Base-by-base conservation (phyloP, 2,797 vertebrate species). In the Oophaga sylvatica region DNA sequence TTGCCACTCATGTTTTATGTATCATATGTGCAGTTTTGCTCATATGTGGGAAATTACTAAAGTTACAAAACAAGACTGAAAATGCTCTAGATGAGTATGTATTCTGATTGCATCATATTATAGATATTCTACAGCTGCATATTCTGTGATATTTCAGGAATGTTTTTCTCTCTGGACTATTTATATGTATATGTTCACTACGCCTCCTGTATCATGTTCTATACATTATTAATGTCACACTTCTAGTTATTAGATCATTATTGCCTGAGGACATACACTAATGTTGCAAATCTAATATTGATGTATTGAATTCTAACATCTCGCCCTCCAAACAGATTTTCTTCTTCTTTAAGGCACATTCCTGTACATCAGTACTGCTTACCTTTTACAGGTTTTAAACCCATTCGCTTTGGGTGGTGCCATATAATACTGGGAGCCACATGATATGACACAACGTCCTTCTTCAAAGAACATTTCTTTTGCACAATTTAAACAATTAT, bases 311-410 rank as follows among this genome's bases (percentile, higher is more conserved):
- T 76, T 53, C 20, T 76, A n/a, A 53, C 45, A 53, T 22, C 20
- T n/a, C 73, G 15, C 45, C 45, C 73, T 53, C 22, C 3, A 76
- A 76, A 53, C 20, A 63, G 6, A 48, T 41, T 26, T 80, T 22
- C 3, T 57, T 62, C n/a, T 12, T 22, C 12, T 45, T 63, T 4
- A 62, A 53, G 5, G 59, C 56, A 63, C 17, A 31, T 48, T 65
- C 29, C 29, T 85, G 3, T 17, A 59, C 26, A 26, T 9, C 31
- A 20, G 60, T 22, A 70, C 31, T 31, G 94, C 95, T 95, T 95
- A 99, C 98, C 96, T 97, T 94, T 95, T 97, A 92, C 98, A 99
- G 92, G 94, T 96, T 93, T 95, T 93, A 91, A 95, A 94, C 85
- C 95, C 95, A 3, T 92, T 95, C 91, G 97, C 96, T 89, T 93